Evolutionary conservation across 1,140 invertebrate species (phyloP), one percentile per base, ranked within the genome.

Genomic region (Platorchestia sp.): DNA sequence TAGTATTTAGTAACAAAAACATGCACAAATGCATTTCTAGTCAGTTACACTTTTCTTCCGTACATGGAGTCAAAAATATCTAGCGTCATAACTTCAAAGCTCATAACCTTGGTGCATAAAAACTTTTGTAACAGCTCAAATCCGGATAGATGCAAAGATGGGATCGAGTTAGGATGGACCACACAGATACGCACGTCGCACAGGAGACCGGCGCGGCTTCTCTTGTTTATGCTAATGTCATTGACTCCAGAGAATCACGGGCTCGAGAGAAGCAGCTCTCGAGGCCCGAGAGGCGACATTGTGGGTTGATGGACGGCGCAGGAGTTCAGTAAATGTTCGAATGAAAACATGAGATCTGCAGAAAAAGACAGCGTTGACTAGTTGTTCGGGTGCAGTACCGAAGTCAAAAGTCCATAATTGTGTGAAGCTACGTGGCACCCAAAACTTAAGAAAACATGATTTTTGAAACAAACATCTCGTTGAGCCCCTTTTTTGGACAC

Each of bases 181-280:
- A 3, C 7, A 27, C 59, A 75, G 59, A 10, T 10, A 22, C 59
- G 47, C 47, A 19, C 47, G 47, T 51, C 47, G 47, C 47, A 51
- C 47, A 75, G 36, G 59, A 10, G 1, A 22, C 59, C 19, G 59
- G n/a, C 36, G 5, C 45, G 19, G 45, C 14, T 6, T 1, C 40
- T 14, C 44, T 47, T 47, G 91, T 40, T 45, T 93, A 93, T 93
- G 91, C 91, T 45, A 93, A 93, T 93, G 43, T 40, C 45, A 93
- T 93, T 93, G 91, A 93, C 91, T 93, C 43, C 6, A 47, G 43
- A 42, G 44, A 93, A 93, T 93, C 91, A 45, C 43, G 45, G 45
- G 43, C 91, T 42, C 19, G 14, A 90, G 41, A n/a, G 41, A 90
- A 43, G 87, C 59, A 75, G 59, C 59, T 75, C 59, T 75, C 7